Base-by-base conservation (phyloP, 2,888 invertebrate species). In the Acanthosepion lycidas region DNA sequence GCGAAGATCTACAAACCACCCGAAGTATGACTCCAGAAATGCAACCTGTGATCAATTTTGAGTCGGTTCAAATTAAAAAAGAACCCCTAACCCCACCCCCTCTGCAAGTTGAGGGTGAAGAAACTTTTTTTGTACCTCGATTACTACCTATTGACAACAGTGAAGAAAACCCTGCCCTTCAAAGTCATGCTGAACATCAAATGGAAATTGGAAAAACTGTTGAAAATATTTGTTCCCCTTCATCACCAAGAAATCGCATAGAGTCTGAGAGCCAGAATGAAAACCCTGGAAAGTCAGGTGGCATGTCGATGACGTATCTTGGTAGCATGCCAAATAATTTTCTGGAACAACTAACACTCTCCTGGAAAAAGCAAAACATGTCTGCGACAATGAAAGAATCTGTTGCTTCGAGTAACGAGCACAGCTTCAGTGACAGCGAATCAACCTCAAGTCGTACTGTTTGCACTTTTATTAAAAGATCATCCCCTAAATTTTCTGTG, bases 261-360 rank as follows among this genome's bases (percentile, higher is more conserved):
- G 78, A 12, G n/a, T 78, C 78, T 12, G 78, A 12, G 3, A 12
- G n/a, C n/a, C 78, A 33, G 28, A 93, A 51, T 20, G 26, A 53
- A n/a, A n/a, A 8, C 20, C 18, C 51, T 23, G 26, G 23, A 4
- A 93, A 93, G 15, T 51, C 93, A 15, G 42, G 94, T 3, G 33
- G 59, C 6, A 59, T 94, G 59, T 94, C 94, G 9, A 94, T 94
- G 94, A 94, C 51, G 28, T 94, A 94, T n/a, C 48, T 94, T 20
- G 94, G 94, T 12, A 94, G 64, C 26, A 64, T 94, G 94, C 59
- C 94, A 6, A 94, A 94, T 59, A 94, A 94, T 48, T 49, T 93
- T 6, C 28, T 93, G 53, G 93, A 93, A 93, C 93, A 51, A n/a
- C 26, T 93, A 53, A 53, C 49, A 0, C 51, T 53, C 15, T 93